These are phyloP conservation scores for Petrolisthes manimaculis DNA, from an alignment of 2,888 invertebrate species.

Conservation along the genomic window DNA sequence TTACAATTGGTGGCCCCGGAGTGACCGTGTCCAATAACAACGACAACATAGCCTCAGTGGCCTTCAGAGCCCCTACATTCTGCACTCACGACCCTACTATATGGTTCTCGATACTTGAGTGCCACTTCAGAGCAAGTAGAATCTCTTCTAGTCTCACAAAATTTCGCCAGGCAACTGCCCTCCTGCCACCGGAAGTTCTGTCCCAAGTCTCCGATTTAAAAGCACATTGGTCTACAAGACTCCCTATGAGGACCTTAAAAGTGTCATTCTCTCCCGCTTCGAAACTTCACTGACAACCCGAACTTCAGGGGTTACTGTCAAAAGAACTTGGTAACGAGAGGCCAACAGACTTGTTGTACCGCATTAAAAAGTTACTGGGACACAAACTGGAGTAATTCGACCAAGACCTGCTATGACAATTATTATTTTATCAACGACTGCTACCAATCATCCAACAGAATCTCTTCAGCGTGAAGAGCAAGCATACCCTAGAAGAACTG, in stretches of 20 bases:
- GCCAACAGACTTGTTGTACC: neutral
- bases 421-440: neutral
- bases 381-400: neutral
- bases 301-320: neutral
- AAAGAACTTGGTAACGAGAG: neutral
- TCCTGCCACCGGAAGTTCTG: too few species aligned
- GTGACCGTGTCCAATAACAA: too few species aligned
- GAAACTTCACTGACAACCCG: neutral
- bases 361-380: neutral
- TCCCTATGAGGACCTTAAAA: neutral
- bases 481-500: neutral
- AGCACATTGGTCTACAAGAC: neutral
- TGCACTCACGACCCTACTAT: too few species aligned
- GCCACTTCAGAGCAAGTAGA: too few species aligned
- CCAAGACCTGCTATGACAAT: neutral
- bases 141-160: too few species aligned
- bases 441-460: neutral
- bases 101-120: too few species aligned
- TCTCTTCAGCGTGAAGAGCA: slow-evolving; percentile 8
- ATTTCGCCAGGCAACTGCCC: too few species aligned
- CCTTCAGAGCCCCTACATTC: too few species aligned
- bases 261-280: neutral
- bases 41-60: too few species aligned
- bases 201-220: too few species aligned
- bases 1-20: too few species aligned